Base-by-base conservation (phyloP, 2,888 invertebrate genomes). In the Thereva unica region DNA sequence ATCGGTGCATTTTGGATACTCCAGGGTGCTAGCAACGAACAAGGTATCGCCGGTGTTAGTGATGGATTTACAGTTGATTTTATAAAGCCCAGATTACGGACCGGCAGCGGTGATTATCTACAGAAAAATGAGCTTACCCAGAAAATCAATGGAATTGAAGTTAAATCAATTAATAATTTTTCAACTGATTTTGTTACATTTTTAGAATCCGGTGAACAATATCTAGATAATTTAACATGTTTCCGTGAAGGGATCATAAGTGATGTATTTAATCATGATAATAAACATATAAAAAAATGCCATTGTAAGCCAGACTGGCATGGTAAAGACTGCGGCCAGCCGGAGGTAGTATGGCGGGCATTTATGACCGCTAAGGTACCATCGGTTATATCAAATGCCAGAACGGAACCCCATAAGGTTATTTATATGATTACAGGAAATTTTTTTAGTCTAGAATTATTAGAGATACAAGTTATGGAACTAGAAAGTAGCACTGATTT, bases 311-410 rank as follows among this genome's bases (percentile, higher is more conserved):
- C 79, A n/a, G 85, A 85, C 40, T 88, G 86, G 86, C 88, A 88
- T 75, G 87, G 87, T 2, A 79, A 80, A 6, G 87, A 88, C 72
- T 88, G 88, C 73, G 86, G 87, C 1, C 86, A 87, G 72, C 87
- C 88, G 4, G 88, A 88, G 76, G 85, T 87, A 7, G 84, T 87
- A 9, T 87, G 87, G 87, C 82, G 87, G 50, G 86, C 87, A 1
- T 81, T 87, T 68, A 81, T 88, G 78, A 84, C 86, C 23, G 81
- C 84, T 10, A 83, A 84, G 68, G 71, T 73, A 6, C 75, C 77
- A 1, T 64, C 78, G 6, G 74, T 52, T 70, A 72, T 40, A 59
- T 71, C 55, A n/a, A 10, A 4, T 49, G 47, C 65, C 35, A 45
- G 54, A n/a, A 6, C 34, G 6, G 54, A 56, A 6, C 65, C 83